Conservation (phyloP, 30 jellyfish, hydroid and myxozoan genomes). For the Mastigias papua region DNA sequence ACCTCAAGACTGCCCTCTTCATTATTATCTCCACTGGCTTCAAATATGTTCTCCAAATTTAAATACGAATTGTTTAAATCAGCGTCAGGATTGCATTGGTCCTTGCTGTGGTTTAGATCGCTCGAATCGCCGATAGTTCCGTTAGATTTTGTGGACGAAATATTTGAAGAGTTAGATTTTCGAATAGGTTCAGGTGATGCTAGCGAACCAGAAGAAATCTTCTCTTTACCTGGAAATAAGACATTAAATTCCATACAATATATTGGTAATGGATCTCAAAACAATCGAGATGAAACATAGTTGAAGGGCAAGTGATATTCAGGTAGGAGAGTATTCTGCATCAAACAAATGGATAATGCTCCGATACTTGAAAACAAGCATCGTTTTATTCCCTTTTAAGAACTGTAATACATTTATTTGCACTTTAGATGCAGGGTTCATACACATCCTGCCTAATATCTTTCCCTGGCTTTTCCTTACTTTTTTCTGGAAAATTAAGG, state of each 20-base stretch:
- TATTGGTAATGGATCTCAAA: too few species aligned
- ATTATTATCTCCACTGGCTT: slow-evolving; percentile 78
- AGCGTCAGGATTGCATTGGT: slow-evolving; percentile 57
- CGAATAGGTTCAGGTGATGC: slow-evolving; percentile 92
- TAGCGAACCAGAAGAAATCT: slow-evolving; percentile 33
- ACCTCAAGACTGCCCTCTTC: slow-evolving; percentile 92
- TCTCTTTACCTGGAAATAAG: slow-evolving; percentile 50
- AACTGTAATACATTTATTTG: too few species aligned
- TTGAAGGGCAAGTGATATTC: too few species aligned
- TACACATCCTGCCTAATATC: too few species aligned
- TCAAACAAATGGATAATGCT: too few species aligned
- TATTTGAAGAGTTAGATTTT: slow-evolving; percentile 36
- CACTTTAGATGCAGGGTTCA: too few species aligned
- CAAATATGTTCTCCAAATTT: slow-evolving; percentile 80
- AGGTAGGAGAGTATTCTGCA: too few species aligned
- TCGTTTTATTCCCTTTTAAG: too few species aligned
- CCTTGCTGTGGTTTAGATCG: slow-evolving; percentile 30
- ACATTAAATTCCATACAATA: too few species aligned
- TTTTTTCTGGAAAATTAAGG: neutral
- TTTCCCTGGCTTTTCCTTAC: too few species aligned
- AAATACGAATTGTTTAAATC: slow-evolving; percentile 85
- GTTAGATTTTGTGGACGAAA: slow-evolving; percentile 4
- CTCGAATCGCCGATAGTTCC: slow-evolving; percentile 15
- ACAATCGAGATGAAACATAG: too few species aligned
- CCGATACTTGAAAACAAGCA: too few species aligned